Conservation (phyloP, 2,888 invertebrate genomes). For the Phorcus lineatus region DNA sequence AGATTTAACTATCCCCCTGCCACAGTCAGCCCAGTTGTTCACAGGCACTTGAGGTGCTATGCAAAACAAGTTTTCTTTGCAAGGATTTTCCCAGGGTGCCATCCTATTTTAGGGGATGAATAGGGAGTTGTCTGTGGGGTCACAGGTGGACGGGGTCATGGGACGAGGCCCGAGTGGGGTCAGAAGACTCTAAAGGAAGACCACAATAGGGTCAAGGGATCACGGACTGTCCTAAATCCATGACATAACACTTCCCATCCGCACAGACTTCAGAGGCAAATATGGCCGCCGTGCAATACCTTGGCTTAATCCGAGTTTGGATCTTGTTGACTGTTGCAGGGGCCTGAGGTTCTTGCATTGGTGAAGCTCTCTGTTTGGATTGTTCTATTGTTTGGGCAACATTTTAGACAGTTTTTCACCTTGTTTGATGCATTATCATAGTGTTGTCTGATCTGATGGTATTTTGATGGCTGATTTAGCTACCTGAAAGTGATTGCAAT, state of each 20-base stretch:
- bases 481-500: background rate
- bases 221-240: background rate
- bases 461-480: background rate
- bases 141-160: background rate
- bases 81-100: conserved; percentile 13
- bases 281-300: background rate
- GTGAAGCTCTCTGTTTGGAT: background rate
- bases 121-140: background rate
- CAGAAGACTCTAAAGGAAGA: background rate
- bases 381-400: background rate
- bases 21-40: background rate
- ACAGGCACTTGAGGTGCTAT: background rate
- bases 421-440: background rate
- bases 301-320: background rate
- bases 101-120: background rate
- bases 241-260: conserved; percentile 13
- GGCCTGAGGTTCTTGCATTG: background rate
- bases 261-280: background rate
- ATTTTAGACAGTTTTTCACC: background rate
- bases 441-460: background rate
- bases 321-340: background rate
- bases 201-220: background rate
- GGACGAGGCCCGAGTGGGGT: background rate
- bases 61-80: conserved; percentile 1
- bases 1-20: background rate